Conservation (phyloP, 2,113 vertebrate genomes). For the Ciconia stormi region DNA sequence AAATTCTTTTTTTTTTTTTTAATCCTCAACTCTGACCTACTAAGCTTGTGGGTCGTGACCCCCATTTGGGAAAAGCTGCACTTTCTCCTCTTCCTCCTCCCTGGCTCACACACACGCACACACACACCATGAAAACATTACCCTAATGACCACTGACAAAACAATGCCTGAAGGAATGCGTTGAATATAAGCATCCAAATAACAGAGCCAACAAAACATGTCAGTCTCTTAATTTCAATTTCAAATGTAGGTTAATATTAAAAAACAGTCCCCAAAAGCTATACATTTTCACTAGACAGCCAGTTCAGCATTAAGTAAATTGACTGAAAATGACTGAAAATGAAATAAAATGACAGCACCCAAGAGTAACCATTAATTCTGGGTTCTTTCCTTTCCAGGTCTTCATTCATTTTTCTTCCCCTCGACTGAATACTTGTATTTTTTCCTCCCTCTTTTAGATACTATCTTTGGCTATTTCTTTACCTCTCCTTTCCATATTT, state of each 20-base stretch:
- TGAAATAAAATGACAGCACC: not conserved
- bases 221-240: not conserved
- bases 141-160: conserved; percentile 37
- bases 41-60: conserved; percentile 11
- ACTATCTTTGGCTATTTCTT: conserved; percentile 1
- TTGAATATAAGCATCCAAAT: not conserved
- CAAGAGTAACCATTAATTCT: not conserved
- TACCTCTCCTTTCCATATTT: not conserved
- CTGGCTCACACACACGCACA: not conserved
- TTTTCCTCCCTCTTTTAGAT: not conserved
- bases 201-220: not conserved
- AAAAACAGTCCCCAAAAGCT: not conserved
- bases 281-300: not conserved
- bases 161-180: conserved; percentile 13
- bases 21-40: conserved; percentile 44
- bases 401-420: not conserved
- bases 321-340: conserved; percentile 2
- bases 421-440: not conserved
- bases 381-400: not conserved
- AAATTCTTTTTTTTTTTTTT: not conserved
- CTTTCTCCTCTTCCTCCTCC: conserved; percentile 1
- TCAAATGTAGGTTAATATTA: not conserved
- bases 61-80: conserved; percentile 12
- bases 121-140: not conserved
- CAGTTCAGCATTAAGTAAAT: not conserved